Evolutionary conservation across 2,888 invertebrate genomes (phyloP).

Genomic region (Fragum fragum): DNA sequence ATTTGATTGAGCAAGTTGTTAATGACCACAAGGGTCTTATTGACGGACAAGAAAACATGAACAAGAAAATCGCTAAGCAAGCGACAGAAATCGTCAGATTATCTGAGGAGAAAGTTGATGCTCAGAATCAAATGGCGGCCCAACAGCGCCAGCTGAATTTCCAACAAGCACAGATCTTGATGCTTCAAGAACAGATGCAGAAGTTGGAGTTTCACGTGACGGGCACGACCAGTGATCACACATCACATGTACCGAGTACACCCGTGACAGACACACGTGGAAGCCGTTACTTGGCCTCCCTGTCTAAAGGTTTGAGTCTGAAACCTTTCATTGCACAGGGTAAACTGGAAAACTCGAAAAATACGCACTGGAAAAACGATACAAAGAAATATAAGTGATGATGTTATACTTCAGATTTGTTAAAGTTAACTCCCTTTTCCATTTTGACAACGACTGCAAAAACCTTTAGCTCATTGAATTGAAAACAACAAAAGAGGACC

Average conservation of each 20-base stretch:
- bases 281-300: constrained; percentile 49
- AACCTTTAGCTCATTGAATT: no score
- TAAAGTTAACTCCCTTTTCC: no score
- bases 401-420: no score
- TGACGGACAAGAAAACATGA: constrained; percentile 72
- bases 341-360: constrained; percentile 72
- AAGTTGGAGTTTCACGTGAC: constrained; percentile 63
- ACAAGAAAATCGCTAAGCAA: constrained; percentile 58
- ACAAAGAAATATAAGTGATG: constrained; percentile 53
- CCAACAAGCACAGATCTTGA: constrained; percentile 70
- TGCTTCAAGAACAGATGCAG: constrained; percentile 72
- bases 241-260: constrained; percentile 34
- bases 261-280: constrained; percentile 45
- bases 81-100: constrained; percentile 66
- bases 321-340: constrained; percentile 70
- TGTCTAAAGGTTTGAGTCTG: constrained; percentile 62
- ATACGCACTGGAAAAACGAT: constrained; percentile 66
- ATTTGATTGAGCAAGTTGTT: constrained; percentile 70
- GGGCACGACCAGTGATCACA: constrained; percentile 43
- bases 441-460: no score
- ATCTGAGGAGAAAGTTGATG: constrained; percentile 65
- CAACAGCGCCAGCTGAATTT: constrained; percentile 73
- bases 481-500: no score
- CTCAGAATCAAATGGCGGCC: constrained; percentile 64
- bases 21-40: constrained; percentile 64